Percentiles rank a stretch among this genome's conserved stretches.
Evolutionary conservation across 1,140 invertebrate species (phyloP).

Genomic region (Vanessa atalanta): DNA sequence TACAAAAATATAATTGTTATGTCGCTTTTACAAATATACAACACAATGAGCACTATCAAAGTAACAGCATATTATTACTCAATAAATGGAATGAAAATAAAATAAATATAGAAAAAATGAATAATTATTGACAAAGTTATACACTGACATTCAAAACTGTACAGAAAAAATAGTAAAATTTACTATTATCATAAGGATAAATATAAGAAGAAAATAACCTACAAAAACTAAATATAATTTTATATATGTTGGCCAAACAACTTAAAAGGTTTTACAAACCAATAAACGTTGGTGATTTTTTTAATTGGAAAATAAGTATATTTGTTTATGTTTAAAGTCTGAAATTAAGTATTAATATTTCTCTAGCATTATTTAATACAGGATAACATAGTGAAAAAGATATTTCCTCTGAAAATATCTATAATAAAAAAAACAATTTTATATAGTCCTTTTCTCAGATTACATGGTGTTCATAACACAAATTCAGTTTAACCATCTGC

Average conservation of each 20-base stretch:
- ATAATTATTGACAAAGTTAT: not conserved
- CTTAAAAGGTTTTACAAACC: not conserved
- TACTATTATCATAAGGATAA: constrained; percentile 12
- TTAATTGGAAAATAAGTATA: not conserved
- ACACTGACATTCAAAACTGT: constrained; percentile 1
- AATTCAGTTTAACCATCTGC: not conserved
- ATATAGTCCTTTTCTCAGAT: not conserved
- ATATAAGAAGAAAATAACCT: not conserved
- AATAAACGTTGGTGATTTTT: not conserved
- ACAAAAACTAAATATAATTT: not conserved
- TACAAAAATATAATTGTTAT: constrained; percentile 70
- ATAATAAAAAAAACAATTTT: constrained; percentile 5
- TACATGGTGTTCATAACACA: not conserved
- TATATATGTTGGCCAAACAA: not conserved
- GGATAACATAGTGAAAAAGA: constrained; percentile 16
- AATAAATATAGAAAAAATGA: constrained; percentile 37
- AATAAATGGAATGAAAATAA: constrained; percentile 68
- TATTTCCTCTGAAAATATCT: constrained; percentile 19
- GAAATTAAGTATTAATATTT: not conserved
- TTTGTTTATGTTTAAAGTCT: not conserved
- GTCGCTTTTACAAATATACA: constrained; percentile 60
- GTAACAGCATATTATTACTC: constrained; percentile 55
- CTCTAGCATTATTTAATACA: constrained; percentile 10
- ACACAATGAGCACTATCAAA: constrained; percentile 60
- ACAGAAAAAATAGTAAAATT: constrained; percentile 6